Base-by-base conservation (phyloP, 1,140 invertebrate species). In the Nixonia krombeini region DNA sequence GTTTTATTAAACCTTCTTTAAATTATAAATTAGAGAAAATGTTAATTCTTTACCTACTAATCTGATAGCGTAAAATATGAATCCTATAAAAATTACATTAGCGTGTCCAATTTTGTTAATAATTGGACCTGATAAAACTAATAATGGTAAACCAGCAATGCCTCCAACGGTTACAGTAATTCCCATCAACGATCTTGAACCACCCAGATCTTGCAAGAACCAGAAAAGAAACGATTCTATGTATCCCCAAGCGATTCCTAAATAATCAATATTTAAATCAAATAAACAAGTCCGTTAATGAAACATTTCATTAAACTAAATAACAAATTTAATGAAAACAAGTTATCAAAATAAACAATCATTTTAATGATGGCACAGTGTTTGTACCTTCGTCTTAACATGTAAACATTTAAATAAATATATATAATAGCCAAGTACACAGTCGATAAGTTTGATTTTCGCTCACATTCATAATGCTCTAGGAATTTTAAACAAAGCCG, bases 191-290 rank as follows among this genome's bases (percentile, higher is more conserved):
- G 91, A 91, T 57, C 92, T 89, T 0, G 91, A 90, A 5, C 89
- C 91, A 9, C 92, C 93, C 46, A 95, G 82, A 74, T 94, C 93
- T 80, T 93, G 89, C 5, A 96, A 87, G 52, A 94, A 87, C 93
- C 93, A 95, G 80, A 95, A 96, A 2, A 96, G 84, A 80, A 95
- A 96, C 51, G 90, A 93, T 80, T 95, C 93, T 29, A 94, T 90
- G 78, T 93, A 94, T 4, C 93, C 93, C 92, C 92, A 94, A 7
- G 90, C 90, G 0, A 88, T 90, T 5, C 93, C 92, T 93, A 79
- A 9, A 84, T 31, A 55, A 26, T 15, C 0, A 53, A n/a, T n/a
- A n/a, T n/a, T n/a, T n/a, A n/a, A 83, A 21, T 21, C 6, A 21
- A 21, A 68, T 23, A 21, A 21, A 21, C 6, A 21, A 21, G 21